Evolutionary conservation across 2,113 vertebrate genomes (phyloP), one percentile per base, ranked within the genome.

Genomic region (Platichthys stellatus): DNA sequence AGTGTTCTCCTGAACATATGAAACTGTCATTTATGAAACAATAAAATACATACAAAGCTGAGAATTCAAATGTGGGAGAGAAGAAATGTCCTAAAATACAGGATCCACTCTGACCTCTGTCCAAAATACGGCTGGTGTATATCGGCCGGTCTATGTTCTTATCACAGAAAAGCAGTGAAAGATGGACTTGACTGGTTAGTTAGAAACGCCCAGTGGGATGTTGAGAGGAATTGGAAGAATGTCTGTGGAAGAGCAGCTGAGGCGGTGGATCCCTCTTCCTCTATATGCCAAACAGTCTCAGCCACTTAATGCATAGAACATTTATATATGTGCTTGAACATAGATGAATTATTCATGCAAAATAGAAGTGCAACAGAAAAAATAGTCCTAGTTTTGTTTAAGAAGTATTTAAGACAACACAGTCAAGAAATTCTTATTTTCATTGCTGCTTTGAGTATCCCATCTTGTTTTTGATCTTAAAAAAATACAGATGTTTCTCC

Each of bases 171-270:
- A 74, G 65, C 63, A 69, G 84, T 9, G 54, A 66, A 80, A 86
- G 72, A 82, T 70, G 68, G 81, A 82, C 69, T 76, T 47, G 72
- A 71, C 65, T 69, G 66, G 62, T 51, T 69, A 58, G 59, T 59
- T 35, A 73, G 81, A 82, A 75, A 87, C 20, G 61, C 86, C 78
- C 88, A 69, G 69, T 83, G 76, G 69, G 89, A 85, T 80, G 84
- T 83, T 47, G 66, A 62, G 9, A 90, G 83, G 90, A 92, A 93
- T 90, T 87, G 80, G 66, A 91, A 74, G 90, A 92, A 93, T 92
- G 89, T 86, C 76, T 74, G 66, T 56, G 57, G 63, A 89, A 81
- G 9, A 86, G 78, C 83, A 85, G 72, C 78, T 76, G 75, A 79
- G 35, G 20, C 63, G 40, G 63, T 40, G 70, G 20, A 86, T 57